These are phyloP conservation scores for Rhea americana DNA, from an alignment of 2,113 vertebrate genomes.

Conservation along the genomic window DNA sequence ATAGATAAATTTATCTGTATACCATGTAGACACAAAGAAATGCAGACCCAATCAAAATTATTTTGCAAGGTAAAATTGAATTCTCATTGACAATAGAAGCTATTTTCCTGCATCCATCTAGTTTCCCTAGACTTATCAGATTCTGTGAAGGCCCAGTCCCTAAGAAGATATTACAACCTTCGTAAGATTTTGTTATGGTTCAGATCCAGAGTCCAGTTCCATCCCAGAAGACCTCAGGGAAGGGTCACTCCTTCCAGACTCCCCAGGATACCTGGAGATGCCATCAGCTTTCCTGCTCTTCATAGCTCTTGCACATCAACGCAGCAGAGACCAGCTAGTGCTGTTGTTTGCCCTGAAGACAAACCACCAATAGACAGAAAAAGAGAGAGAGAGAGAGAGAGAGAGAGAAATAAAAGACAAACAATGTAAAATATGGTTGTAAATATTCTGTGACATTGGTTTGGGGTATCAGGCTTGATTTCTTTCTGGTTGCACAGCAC, in stretches of 20 bases:
- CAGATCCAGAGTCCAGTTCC: too few species aligned
- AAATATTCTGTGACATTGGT: not conserved
- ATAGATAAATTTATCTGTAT: too few species aligned
- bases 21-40: too few species aligned
- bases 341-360: not conserved
- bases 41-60: too few species aligned
- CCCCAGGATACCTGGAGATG: not conserved
- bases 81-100: too few species aligned
- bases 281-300: too few species aligned
- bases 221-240: not conserved
- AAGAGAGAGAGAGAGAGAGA: not conserved
- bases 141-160: too few species aligned
- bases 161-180: not conserved
- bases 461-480: not conserved
- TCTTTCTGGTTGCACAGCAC: not conserved
- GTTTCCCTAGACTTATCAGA: too few species aligned
- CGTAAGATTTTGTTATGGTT: not conserved
- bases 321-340: not conserved
- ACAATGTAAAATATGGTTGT: not conserved
- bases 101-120: too few species aligned
- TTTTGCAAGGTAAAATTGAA: too few species aligned
- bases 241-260: not conserved
- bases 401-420: not conserved
- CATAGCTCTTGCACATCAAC: not conserved
- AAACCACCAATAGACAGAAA: fast-evolving